These are phyloP conservation scores for Phataginus tetradactyla DNA, from an alignment of 2,797 vertebrate species.

Conservation along the genomic window DNA sequence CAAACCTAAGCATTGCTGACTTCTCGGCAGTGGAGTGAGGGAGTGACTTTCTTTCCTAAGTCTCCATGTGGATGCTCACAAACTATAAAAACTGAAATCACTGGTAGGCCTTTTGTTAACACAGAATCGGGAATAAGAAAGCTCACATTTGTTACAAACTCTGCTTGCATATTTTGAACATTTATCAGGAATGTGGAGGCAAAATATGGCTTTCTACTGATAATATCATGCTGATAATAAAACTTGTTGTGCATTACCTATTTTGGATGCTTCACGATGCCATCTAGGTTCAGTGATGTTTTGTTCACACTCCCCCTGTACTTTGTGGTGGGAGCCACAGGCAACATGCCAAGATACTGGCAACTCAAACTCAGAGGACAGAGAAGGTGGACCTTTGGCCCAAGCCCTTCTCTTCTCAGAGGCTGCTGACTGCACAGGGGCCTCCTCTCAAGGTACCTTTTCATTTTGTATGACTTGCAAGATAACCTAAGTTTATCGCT, in stretches of 20 bases:
- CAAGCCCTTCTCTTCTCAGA: neutral
- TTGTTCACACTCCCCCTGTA: neutral
- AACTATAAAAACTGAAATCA: neutral
- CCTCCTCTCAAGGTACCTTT: no score
- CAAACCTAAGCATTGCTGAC: neutral
- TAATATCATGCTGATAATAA: neutral
- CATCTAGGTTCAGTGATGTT: neutral
- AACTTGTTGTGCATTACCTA: neutral
- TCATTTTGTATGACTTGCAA: neutral
- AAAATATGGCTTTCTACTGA: neutral
- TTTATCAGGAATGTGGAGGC: neutral
- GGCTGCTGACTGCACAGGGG: neutral
- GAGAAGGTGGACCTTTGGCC: neutral
- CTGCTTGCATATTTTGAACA: neutral
- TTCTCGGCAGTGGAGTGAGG: neutral
- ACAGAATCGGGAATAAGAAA: neutral
- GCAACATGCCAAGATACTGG: neutral
- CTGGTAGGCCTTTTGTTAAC: neutral
- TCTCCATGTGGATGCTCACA: neutral
- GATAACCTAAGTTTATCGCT: neutral
- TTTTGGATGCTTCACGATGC: neutral
- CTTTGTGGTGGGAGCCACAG: neutral
- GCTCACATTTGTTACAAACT: neutral
- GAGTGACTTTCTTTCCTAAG: neutral
- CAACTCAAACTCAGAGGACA: neutral